phyloP scores from a whole-genome alignment of 2,113 vertebrate species.

The Tragelaphus buxtoni region DNA sequence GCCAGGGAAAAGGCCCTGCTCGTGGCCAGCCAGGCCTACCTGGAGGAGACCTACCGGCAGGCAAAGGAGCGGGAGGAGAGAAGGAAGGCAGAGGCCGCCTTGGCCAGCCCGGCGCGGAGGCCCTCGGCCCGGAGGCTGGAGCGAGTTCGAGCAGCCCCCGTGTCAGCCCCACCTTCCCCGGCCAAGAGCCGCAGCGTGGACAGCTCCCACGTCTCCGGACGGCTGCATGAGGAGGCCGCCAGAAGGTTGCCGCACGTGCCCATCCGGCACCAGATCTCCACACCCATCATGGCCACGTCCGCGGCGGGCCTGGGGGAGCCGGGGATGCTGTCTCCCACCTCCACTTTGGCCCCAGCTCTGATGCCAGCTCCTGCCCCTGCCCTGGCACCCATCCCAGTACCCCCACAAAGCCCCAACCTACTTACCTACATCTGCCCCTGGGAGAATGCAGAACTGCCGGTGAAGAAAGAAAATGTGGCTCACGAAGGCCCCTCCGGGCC shows the following conservation, averaged over 20 bases:
- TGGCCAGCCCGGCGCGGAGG: slow-evolving; percentile 69
- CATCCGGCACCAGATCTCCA: slow-evolving; percentile 73
- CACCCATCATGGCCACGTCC: slow-evolving; percentile 34
- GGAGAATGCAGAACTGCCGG: slow-evolving; percentile 59
- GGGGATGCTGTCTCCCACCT: slow-evolving; percentile 42
- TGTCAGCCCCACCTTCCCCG: slow-evolving; percentile 72
- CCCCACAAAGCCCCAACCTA: slow-evolving; percentile 26
- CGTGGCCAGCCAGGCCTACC: slow-evolving; percentile 71
- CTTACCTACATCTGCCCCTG: slow-evolving; percentile 60
- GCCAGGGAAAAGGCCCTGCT: slow-evolving; percentile 78
- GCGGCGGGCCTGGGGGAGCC: background rate
- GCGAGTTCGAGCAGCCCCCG: slow-evolving; percentile 19
- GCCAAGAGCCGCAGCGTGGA: slow-evolving; percentile 75
- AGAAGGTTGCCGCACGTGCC: slow-evolving; percentile 64
- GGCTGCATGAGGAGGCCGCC: slow-evolving; percentile 44
- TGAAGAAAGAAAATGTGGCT: slow-evolving; percentile 32
- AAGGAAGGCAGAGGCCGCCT: background rate
- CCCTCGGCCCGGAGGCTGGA: slow-evolving; percentile 45
- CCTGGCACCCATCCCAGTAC: background rate
- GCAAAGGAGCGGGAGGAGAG: background rate
- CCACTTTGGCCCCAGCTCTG: slow-evolving; percentile 42
- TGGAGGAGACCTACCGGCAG: slow-evolving; percentile 71
- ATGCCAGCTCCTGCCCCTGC: background rate
- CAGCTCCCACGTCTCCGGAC: slow-evolving; percentile 3
- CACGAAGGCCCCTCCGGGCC: background rate